Conservation (phyloP, 2,797 vertebrate genomes). For the Halcyon badia region DNA sequence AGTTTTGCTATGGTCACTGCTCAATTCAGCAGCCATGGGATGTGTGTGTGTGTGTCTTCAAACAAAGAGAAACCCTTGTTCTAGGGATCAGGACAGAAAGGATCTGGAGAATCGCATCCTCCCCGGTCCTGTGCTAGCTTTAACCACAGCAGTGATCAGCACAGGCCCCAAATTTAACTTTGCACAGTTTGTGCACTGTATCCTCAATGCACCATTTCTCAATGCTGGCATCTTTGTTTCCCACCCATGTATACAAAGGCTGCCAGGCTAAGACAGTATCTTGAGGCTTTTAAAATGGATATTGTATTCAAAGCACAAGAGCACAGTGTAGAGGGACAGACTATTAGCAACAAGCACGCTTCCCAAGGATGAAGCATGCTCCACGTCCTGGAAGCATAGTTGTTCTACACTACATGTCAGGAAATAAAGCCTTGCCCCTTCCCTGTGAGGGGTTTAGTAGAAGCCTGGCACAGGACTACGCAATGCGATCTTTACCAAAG, state of each 20-base stretch:
- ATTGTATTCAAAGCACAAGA: background rate
- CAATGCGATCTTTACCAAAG: background rate
- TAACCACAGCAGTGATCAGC: background rate
- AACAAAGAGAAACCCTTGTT: background rate
- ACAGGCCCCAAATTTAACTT: background rate
- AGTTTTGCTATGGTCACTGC: background rate
- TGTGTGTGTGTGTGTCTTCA: background rate
- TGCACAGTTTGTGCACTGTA: background rate
- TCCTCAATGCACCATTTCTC: background rate
- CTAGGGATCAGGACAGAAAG: background rate
- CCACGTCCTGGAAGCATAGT: background rate
- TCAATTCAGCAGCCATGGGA: background rate
- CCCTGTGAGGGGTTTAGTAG: background rate
- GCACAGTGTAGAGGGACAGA: too few species aligned
- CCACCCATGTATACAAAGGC: background rate
- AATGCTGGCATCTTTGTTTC: background rate
- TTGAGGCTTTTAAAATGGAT: background rate
- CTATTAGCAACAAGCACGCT: background rate
- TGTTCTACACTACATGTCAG: accelerated
- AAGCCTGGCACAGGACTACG: background rate
- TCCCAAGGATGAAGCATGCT: background rate
- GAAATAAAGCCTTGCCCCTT: background rate
- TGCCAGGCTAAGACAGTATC: background rate
- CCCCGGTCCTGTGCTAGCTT: background rate
- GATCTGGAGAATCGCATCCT: background rate